These are phyloP conservation scores for Prunella fulvescens DNA, from an alignment of 2,113 vertebrate species.

Conservation along the genomic window DNA sequence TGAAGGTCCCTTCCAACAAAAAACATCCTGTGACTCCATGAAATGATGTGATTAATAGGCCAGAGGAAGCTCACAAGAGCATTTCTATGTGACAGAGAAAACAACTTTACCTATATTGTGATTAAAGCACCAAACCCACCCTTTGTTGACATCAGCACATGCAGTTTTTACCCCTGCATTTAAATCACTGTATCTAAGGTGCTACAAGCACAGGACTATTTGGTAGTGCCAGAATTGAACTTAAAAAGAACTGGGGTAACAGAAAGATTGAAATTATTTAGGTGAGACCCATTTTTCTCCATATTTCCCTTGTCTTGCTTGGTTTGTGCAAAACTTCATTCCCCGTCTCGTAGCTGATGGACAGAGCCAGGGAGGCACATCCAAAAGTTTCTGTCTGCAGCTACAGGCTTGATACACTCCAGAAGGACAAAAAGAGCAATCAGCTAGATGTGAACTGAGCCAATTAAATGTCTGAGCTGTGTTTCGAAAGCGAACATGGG, in stretches of 20 bases:
- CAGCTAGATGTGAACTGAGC: constrained; percentile 59
- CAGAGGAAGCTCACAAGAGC: not conserved
- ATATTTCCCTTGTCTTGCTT: not conserved
- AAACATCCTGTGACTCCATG: not conserved
- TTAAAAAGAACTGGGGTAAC: not conserved
- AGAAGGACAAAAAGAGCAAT: constrained; percentile 65
- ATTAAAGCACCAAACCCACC: not conserved
- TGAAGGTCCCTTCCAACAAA: not conserved
- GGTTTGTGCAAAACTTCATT: not conserved
- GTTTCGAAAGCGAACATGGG: constrained; percentile 68
- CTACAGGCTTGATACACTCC: constrained; percentile 26
- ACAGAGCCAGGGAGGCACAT: not conserved
- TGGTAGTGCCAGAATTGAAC: not conserved
- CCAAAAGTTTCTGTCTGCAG: not conserved
- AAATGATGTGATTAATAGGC: not conserved
- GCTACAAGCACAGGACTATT: not conserved
- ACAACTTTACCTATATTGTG: not conserved
- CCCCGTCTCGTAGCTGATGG: not conserved
- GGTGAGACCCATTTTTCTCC: not conserved
- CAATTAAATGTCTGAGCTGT: constrained; percentile 73
- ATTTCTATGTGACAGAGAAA: not conserved
- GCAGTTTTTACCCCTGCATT: not conserved
- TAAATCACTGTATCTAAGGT: not conserved
- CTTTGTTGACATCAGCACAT: not conserved
- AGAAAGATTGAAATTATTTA: not conserved